Base-by-base conservation (phyloP, 2,888 invertebrate species). In the Platycheirus rosarum region DNA sequence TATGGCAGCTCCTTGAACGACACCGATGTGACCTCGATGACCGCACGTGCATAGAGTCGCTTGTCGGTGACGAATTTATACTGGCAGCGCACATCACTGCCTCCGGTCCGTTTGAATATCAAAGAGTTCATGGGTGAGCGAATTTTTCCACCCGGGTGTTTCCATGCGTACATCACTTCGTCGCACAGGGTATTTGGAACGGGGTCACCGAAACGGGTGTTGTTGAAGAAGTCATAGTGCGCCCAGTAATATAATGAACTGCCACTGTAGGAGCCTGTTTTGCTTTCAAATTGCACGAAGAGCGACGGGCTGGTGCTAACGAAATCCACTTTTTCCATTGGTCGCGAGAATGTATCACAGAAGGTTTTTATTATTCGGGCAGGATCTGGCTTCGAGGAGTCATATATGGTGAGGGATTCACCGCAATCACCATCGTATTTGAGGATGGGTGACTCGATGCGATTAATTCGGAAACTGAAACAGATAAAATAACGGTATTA, bases 171-270 rank as follows among this genome's bases (percentile, higher is more conserved):
- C 88, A 97, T 96, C 1, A 95, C 94, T 88, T 97, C 97, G 87
- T 97, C 97, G 88, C 97, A 97, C 2, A 94, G 93, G 0, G 96
- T 96, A 16, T 94, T 95, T 0, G 93, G 93, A 0, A 97, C 95
- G 0, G 95, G 94, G 84, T 95, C 96, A 0, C 97, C 97, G 85
- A 95, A 95, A 62, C 95, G 94, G 0, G 96, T 97, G 87, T 97
- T 96, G 89, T 97, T 97, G 91, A 97, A 97, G 92, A 97, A 97
- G 88, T 97, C 97, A 88, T 97, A 97, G 88, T 97, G 97, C 0
- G 97, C 97, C 97, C 97, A 97, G 89, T 97, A 97, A 90, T 97
- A 97, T 11, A 97, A 92, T 0, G 97, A 97, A n/a, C 97, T 97
- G 92, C 97, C 97, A 78, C 97, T 96, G 86, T 97, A 97, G 85